These are phyloP conservation scores for Spea multiplicata DNA, from an alignment of 2,113 vertebrate genomes.

Conservation along the genomic window DNA sequence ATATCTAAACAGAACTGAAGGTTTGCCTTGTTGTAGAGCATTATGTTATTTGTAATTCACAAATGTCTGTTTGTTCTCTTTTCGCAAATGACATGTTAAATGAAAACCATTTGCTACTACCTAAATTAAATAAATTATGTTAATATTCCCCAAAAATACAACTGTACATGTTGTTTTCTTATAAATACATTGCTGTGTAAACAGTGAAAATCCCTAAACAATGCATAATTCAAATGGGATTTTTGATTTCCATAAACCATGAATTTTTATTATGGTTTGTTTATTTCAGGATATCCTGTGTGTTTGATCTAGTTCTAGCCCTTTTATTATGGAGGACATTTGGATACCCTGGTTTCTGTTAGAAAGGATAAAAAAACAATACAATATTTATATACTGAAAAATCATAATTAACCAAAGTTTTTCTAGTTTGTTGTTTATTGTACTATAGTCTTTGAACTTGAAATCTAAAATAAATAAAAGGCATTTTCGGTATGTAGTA, in stretches of 20 bases:
- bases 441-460: background rate
- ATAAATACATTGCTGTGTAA: slow-evolving; percentile 9
- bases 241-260: background rate
- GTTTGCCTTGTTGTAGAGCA: background rate
- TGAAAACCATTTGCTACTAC: background rate
- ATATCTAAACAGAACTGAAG: background rate
- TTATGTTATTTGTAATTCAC: background rate
- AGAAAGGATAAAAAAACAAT: background rate
- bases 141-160: background rate
- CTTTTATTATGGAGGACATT: background rate
- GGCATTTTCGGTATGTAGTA: background rate
- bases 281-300: background rate
- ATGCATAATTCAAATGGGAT: background rate
- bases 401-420: too few relatives aligned
- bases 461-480: slow-evolving; percentile 7
- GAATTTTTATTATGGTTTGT: slow-evolving; percentile 3
- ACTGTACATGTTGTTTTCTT: background rate
- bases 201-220: slow-evolving; percentile 16
- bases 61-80: background rate
- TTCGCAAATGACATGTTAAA: background rate
- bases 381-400: too few relatives aligned
- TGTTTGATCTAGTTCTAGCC: slow-evolving; percentile 11
- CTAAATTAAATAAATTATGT: background rate
- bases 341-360: background rate
- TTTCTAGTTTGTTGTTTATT: background rate